phyloP scores from a whole-genome alignment of 2,113 vertebrate species.

The Albula glossodonta region DNA sequence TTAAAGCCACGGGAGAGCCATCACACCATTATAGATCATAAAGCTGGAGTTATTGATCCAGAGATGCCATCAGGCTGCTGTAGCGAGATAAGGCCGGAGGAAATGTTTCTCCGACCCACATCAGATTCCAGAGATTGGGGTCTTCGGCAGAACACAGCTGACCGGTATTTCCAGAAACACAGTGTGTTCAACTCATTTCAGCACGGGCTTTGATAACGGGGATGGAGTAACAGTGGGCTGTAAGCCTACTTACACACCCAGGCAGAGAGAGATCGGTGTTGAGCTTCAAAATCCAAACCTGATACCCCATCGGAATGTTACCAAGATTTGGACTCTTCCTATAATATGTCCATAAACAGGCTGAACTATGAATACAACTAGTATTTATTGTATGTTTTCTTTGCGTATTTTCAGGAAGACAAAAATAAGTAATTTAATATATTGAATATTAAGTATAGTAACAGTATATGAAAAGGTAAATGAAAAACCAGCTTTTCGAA shows the following conservation, averaged over 20 bases:
- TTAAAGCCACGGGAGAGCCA: constrained; percentile 11
- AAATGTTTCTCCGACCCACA: background rate
- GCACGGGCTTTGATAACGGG: background rate
- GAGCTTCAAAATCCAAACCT: background rate
- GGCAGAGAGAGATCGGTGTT: background rate
- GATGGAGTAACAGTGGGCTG: background rate
- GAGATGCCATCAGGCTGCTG: constrained; percentile 32
- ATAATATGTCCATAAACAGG: too few relatives aligned
- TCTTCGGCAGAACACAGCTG: background rate
- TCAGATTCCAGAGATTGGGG: background rate
- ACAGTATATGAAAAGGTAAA: too few relatives aligned
- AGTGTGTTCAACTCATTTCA: background rate
- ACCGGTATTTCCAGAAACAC: background rate
- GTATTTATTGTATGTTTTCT: too few relatives aligned
- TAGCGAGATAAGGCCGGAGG: constrained; percentile 26
- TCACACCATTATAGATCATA: constrained; percentile 42
- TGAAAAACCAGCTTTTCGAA: too few relatives aligned
- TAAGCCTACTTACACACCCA: background rate
- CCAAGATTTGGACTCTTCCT: too few relatives aligned
- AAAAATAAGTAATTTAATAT: too few relatives aligned
- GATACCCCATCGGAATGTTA: too few relatives aligned
- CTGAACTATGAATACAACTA: too few relatives aligned
- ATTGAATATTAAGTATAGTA: too few relatives aligned
- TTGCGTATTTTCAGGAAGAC: too few relatives aligned
- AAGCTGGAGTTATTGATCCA: constrained; percentile 32